Evolutionary conservation across 2,797 vertebrate genomes (phyloP).

Genomic region (Scolopax bukidnonensis): DNA sequence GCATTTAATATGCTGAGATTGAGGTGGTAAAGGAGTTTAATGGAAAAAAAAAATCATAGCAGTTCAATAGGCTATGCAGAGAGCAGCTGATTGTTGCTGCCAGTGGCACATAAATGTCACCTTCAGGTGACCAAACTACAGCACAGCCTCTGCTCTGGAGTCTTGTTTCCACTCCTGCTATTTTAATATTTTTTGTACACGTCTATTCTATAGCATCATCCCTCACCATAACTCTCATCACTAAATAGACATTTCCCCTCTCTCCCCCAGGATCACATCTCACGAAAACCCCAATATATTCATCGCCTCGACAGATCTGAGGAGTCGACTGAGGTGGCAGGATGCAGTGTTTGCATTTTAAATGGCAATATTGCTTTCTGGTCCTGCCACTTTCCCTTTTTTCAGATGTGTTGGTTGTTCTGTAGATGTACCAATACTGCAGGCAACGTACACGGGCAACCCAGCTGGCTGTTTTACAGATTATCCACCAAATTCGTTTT

Average conservation of each 20-base stretch:
- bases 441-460: accelerated
- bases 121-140: not conserved
- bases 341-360: not conserved
- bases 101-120: not conserved
- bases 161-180: not conserved
- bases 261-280: not conserved
- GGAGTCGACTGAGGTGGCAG: not conserved
- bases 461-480: not conserved
- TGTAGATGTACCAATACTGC: not conserved
- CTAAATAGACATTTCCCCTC: not conserved
- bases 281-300: not conserved
- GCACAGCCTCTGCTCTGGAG: not conserved
- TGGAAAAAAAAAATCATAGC: not conserved
- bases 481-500: not conserved
- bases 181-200: not conserved
- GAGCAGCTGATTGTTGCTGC: not conserved
- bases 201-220: not conserved
- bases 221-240: not conserved
- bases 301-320: not conserved
- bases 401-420: too few species aligned
- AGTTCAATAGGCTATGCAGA: not conserved
- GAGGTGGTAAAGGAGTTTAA: not conserved
- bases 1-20: not conserved
- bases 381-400: not conserved
- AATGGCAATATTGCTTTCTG: not conserved